phyloP scores from a whole-genome alignment of 2,888 invertebrate genomes.

The Polymixis lichenea region DNA sequence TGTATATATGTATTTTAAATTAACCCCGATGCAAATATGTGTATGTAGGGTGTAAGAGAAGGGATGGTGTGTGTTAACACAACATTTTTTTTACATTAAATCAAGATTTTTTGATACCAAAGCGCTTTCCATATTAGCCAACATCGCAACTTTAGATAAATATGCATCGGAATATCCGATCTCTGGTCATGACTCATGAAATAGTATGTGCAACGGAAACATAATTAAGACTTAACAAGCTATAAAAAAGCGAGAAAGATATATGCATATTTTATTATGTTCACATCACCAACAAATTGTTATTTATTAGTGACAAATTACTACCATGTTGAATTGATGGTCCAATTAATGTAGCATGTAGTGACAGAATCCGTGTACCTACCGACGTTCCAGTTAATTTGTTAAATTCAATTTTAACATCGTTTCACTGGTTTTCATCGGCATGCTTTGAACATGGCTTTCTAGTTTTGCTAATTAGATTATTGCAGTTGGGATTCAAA shows the following conservation, averaged over 20 bases:
- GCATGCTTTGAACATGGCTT: background rate
- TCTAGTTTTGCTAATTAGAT: slow-evolving; percentile 18
- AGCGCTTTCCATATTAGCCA: too few species aligned
- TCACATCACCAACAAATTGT: slow-evolving; percentile 26
- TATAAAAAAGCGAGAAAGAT: slow-evolving; percentile 23
- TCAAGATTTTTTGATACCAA: too few species aligned
- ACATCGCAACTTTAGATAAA: too few species aligned
- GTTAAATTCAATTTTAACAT: slow-evolving; percentile 26
- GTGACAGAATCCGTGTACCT: slow-evolving; percentile 37
- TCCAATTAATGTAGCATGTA: slow-evolving; percentile 52
- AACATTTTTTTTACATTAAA: too few species aligned
- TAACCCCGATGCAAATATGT: too few species aligned
- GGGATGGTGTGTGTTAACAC: too few species aligned
- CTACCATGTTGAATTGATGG: slow-evolving; percentile 36
- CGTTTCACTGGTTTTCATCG: slow-evolving; percentile 11
- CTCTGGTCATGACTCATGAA: too few species aligned
- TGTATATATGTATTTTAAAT: too few species aligned
- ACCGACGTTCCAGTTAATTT: slow-evolving; percentile 27
- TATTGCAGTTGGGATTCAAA: slow-evolving; percentile 7
- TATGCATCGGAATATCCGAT: too few species aligned
- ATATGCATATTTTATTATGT: slow-evolving; percentile 50
- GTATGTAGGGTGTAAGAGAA: too few species aligned
- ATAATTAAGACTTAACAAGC: slow-evolving; percentile 32
- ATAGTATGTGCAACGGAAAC: slow-evolving; percentile 20
- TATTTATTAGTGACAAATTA: slow-evolving; percentile 58